These are phyloP conservation scores for Typhlomys cinereus DNA, from an alignment of 2,113 vertebrate genomes.

Conservation along the genomic window DNA sequence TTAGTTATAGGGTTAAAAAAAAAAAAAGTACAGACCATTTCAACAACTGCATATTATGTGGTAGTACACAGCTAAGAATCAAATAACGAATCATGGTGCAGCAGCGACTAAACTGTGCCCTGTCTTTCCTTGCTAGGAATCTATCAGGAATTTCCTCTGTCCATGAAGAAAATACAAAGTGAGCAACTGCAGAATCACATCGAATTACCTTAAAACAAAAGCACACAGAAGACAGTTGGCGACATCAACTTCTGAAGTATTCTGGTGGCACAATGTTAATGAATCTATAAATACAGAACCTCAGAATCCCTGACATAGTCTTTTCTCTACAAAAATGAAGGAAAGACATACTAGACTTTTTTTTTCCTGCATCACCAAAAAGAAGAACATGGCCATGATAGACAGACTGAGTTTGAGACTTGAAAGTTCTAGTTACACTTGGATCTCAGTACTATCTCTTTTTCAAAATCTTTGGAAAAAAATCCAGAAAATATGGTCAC, in stretches of 20 bases:
- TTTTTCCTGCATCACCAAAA: conserved; percentile 13
- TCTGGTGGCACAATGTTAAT: not conserved
- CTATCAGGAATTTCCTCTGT: conserved; percentile 41
- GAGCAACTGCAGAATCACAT: conserved; percentile 27
- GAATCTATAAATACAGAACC: not conserved
- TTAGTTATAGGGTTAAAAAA: not conserved
- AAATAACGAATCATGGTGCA: conserved; percentile 19
- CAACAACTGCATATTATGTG: conserved; percentile 18
- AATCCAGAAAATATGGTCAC: not conserved
- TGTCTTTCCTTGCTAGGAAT: conserved; percentile 45
- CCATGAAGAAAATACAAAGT: not conserved
- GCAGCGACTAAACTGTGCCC: not conserved
- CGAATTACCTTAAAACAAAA: conserved; percentile 53
- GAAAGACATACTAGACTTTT: conserved; percentile 10
- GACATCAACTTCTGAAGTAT: conserved; percentile 47
- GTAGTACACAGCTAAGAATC: conserved; percentile 41
- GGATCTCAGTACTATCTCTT: conserved; percentile 16
- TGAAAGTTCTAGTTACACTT: not conserved
- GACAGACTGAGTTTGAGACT: not conserved
- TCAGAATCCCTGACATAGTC: not conserved
- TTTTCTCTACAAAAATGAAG: not conserved
- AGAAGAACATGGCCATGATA: not conserved
- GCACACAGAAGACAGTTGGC: conserved; percentile 30
- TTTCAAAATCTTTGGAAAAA: conserved; percentile 51
- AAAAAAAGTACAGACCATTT: not conserved